Percentiles rank a stretch among this genome's conserved stretches.
Evolutionary conservation across 2,797 vertebrate species (phyloP).

Genomic region (Phyllotis vaccarum): DNA sequence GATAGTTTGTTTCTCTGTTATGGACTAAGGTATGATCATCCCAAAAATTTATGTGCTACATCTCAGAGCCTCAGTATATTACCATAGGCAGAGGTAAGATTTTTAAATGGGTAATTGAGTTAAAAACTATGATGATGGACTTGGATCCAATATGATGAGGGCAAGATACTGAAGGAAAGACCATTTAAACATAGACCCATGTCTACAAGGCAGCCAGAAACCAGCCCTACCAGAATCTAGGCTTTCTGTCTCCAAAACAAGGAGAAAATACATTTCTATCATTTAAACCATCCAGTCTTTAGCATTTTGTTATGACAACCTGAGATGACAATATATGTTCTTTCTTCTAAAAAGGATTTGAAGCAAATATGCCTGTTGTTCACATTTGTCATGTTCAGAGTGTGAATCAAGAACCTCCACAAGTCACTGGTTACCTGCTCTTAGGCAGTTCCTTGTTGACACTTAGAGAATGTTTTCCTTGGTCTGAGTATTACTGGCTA

Average conservation of each 20-base stretch:
- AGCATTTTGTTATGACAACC: background rate
- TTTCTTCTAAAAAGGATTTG: background rate
- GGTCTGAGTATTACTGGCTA: background rate
- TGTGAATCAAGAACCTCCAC: background rate
- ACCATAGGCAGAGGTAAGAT: background rate
- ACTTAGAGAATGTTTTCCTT: background rate
- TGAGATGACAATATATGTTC: background rate
- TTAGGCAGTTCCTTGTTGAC: background rate
- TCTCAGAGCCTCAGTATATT: background rate
- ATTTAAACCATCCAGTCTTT: background rate
- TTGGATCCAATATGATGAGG: background rate
- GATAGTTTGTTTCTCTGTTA: background rate
- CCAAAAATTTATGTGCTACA: background rate
- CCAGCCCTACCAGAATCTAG: background rate
- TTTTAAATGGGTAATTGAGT: background rate
- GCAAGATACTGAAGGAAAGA: background rate
- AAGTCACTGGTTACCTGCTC: background rate
- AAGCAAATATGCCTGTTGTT: background rate
- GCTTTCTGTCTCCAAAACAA: background rate
- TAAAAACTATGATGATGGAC: too few species aligned
- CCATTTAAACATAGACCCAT: background rate
- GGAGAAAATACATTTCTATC: background rate
- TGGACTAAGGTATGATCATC: background rate
- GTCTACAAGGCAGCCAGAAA: background rate
- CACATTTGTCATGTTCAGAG: background rate